Percentiles rank a stretch among this genome's conserved stretches.
Conservation (phyloP, 2,888 invertebrate genomes). For the Hololepta plana region DNA sequence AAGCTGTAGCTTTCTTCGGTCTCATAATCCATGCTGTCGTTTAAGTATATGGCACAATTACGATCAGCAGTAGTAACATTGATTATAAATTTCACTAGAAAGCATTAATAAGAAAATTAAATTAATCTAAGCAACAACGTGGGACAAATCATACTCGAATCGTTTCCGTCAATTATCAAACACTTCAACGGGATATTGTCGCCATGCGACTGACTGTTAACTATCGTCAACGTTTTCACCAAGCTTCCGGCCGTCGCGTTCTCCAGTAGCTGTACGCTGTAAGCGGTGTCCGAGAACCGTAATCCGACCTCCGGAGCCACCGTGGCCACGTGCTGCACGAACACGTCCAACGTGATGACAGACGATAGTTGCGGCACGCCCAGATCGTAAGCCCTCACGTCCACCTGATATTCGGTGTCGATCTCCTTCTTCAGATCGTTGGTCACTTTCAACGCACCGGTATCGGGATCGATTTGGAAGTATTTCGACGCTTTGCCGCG, state of each 20-base stretch:
- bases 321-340: conserved; percentile 59
- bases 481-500: conserved; percentile 66
- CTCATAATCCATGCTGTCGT: conserved; percentile 64
- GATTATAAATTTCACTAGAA: conserved; percentile 49
- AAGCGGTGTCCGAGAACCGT: conserved; percentile 75
- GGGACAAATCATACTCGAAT: conserved; percentile 27
- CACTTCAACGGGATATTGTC: conserved; percentile 60
- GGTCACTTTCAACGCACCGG: conserved; percentile 60
- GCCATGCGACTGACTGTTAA: conserved; percentile 52
- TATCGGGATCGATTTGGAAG: conserved; percentile 75
- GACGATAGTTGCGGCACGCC: conserved; percentile 73
- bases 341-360: conserved; percentile 63
- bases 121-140: conserved; percentile 3
- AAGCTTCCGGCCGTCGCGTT: conserved; percentile 47
- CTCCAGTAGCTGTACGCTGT: conserved; percentile 68
- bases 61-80: conserved; percentile 58
- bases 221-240: conserved; percentile 52
- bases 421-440: conserved; percentile 74
- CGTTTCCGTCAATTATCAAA: conserved; percentile 58
- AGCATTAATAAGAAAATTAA: conserved; percentile 6
- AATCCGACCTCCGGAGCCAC: conserved; percentile 52
- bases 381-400: conserved; percentile 70
- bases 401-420: conserved; percentile 74
- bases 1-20: conserved; percentile 50
- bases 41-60: conserved; percentile 65